Conservation (phyloP, 1,140 invertebrate genomes). For the Dryas iulia region DNA sequence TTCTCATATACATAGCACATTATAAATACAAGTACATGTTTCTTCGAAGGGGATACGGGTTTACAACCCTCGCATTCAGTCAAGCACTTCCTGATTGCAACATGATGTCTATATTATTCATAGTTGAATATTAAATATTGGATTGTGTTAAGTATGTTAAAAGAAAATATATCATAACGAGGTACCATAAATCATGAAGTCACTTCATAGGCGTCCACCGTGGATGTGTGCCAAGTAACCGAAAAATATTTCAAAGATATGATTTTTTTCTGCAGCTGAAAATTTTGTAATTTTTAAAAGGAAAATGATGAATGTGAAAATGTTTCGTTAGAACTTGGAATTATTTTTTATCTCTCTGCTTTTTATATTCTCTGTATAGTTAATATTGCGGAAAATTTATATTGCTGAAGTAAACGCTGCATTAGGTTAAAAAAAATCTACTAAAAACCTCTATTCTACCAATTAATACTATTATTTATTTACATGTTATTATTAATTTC, state of each 20-base stretch:
- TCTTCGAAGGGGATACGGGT: background rate
- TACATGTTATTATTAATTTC: no score
- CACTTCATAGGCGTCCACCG: background rate
- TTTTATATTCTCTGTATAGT: no score
- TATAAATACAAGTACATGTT: background rate
- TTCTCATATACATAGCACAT: background rate
- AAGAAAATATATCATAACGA: background rate
- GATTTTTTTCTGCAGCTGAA: background rate
- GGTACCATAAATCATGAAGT: background rate
- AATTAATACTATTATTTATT: no score
- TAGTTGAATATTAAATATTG: conserved; percentile 1
- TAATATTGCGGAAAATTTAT: no score
- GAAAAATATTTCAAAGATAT: background rate
- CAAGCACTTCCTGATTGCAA: background rate
- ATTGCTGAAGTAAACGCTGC: no score
- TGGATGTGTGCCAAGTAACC: background rate
- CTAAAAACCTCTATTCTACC: no score
- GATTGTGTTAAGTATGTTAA: background rate
- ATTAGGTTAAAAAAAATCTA: no score
- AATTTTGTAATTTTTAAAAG: background rate
- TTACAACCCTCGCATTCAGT: background rate
- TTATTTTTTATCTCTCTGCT: no score
- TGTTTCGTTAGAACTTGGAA: no score
- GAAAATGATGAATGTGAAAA: no score
- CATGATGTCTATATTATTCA: background rate